Conservation (phyloP, 2,888 invertebrate genomes). For the Eupithecia centaureata region DNA sequence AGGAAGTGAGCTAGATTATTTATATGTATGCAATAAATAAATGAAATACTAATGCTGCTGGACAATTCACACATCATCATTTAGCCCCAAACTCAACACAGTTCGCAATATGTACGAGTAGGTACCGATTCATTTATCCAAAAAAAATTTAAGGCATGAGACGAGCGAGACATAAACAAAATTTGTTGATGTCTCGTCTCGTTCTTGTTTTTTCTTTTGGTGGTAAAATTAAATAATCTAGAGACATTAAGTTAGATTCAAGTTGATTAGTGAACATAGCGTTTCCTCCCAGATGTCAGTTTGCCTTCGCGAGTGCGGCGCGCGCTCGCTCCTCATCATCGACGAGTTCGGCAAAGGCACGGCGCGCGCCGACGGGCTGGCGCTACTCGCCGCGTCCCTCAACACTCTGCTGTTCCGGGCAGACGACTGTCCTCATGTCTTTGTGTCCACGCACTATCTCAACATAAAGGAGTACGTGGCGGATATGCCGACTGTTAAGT, state of each 20-base stretch:
- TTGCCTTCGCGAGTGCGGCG: conserved; percentile 86
- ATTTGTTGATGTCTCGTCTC: too few species aligned
- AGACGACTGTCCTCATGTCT: conserved; percentile 87
- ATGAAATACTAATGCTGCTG: too few species aligned
- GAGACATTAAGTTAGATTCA: too few species aligned
- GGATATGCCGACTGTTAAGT: conserved; percentile 75
- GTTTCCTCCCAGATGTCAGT: conserved; percentile 85
- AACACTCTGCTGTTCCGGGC: conserved; percentile 85
- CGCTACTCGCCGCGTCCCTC: conserved; percentile 88
- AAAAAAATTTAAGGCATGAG: too few species aligned
- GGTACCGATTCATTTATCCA: too few species aligned
- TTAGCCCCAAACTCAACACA: too few species aligned
- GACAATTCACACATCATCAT: too few species aligned
- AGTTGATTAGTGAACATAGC: neutral
- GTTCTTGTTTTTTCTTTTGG: too few species aligned
- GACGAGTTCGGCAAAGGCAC: conserved; percentile 97
- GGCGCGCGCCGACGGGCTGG: conserved; percentile 88
- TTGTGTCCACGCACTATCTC: conserved; percentile 91
- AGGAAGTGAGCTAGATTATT: neutral
- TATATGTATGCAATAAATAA: too few species aligned
- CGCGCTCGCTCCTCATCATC: conserved; percentile 89
- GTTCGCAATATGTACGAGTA: too few species aligned
- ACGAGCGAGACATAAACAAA: too few species aligned
- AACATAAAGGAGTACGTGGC: conserved; percentile 85
- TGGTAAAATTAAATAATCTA: too few species aligned